phyloP scores from a whole-genome alignment of 92 coral and sea anemone genomes.

The Galaxea fascicularis region DNA sequence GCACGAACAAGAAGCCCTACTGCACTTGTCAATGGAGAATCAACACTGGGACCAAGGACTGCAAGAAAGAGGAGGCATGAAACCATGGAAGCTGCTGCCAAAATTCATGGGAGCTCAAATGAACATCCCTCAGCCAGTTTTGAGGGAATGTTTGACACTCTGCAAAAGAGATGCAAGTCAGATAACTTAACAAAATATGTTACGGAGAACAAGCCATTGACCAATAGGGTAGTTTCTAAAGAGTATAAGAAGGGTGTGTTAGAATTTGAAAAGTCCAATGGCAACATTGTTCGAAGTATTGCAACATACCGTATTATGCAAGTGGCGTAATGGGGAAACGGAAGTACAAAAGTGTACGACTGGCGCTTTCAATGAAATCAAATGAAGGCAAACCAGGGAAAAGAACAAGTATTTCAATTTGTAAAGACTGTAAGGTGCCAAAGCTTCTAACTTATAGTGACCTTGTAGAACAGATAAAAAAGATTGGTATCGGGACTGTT shows the following conservation, averaged over 20 bases:
- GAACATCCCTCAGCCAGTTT: slow-evolving; percentile 1
- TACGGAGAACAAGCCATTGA: slow-evolving; percentile 21
- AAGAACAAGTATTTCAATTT: slow-evolving; percentile 51
- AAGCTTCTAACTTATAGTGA: slow-evolving; percentile 63
- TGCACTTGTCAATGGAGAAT: slow-evolving; percentile 35
- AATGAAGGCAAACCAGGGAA: slow-evolving; percentile 25
- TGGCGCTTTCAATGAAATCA: slow-evolving; percentile 63
- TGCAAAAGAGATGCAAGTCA: slow-evolving; percentile 59
- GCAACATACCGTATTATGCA: slow-evolving; percentile 68
- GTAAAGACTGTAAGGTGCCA: slow-evolving; percentile 63
- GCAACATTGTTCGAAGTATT: slow-evolving; percentile 54
- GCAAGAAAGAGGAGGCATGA: slow-evolving; percentile 41
- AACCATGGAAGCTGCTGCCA: slow-evolving; percentile 42
- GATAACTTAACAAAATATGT: slow-evolving; percentile 59
- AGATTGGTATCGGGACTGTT: slow-evolving; percentile 63
- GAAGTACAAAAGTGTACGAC: slow-evolving; percentile 61
- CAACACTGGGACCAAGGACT: slow-evolving; percentile 28
- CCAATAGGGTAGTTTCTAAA: slow-evolving; percentile 44
- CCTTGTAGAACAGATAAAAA: slow-evolving; percentile 50
- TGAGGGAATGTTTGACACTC: slow-evolving; percentile 61
- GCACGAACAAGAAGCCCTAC: slow-evolving; percentile 32
- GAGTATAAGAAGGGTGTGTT: slow-evolving; percentile 28
- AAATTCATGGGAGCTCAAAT: slow-evolving; percentile 62
- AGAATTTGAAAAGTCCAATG: slow-evolving; percentile 68
- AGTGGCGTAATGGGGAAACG: slow-evolving; percentile 74